Evolutionary conservation across 2,888 invertebrate genomes (phyloP), one percentile per base, ranked within the genome.

Genomic region (Phaedon cochleariae): DNA sequence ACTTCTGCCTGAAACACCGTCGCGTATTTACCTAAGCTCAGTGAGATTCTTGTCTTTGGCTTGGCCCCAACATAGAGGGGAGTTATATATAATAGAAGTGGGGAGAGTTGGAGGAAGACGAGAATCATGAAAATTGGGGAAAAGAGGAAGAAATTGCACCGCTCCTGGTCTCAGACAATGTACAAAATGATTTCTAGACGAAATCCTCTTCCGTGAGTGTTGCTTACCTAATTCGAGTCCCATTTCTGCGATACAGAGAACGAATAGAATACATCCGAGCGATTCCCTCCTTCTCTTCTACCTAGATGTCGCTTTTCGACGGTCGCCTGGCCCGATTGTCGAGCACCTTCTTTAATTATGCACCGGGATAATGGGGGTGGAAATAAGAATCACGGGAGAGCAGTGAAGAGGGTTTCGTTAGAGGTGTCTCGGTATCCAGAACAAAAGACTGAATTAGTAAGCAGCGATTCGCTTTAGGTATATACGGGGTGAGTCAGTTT

Each of bases 361-460:
- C 10, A 10, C 31, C 10, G 10, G 31, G 3, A 12, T 41, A 41
- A 10, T 15, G 15, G 15, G 15, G 15, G 3, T 2, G 1, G 26
- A 41, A 15, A 15, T 12, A 12, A 12, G 15, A 41, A 41, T 41
- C 31, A 34, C 31, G 41, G 41, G 15, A 41, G 15, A 41, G 15
- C 41, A 41, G 41, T 41, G 41, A 41, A 41, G 41, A 41, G 15
- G 41, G 41, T 41, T 41, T 15, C n/a, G 41, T 41, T 6, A n/a
- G 41, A 41, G 41, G 41, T 41, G 41, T 41, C 41, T 41, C 41
- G 2, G 41, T 4, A n/a, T 15, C 41, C n/a, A 41, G 12, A 41
- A 41, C 41, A 41, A 41, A 41, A 41, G 41, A 41, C 41, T 41
- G 41, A 41, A 41, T 41, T 41, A 41, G 41, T 41, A 15, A 41